Base-by-base conservation (phyloP, 1,140 invertebrate genomes). In the Dinothrombium tinctorium region DNA sequence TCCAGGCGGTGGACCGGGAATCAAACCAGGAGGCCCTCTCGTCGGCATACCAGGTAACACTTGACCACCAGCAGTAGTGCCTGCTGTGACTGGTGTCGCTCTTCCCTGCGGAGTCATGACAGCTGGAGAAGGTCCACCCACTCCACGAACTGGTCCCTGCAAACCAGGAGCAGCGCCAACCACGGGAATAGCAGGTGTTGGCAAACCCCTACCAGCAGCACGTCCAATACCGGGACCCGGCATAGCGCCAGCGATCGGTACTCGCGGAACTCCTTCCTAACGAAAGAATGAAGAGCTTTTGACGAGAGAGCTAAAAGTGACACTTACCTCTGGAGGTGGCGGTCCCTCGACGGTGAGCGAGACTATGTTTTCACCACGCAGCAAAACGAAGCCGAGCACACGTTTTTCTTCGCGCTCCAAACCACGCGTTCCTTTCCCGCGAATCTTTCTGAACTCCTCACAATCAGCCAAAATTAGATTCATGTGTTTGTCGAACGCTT, bases 301-400 rank as follows among this genome's bases (percentile, higher is more conserved):
- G n/a, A n/a, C n/a, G n/a, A n/a, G n/a, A n/a, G n/a, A n/a, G n/a
- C n/a, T n/a, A n/a, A n/a, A n/a, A n/a, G n/a, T n/a, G n/a, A n/a
- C n/a, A n/a, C n/a, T n/a, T n/a, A n/a, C n/a, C n/a, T 98, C 92
- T 25, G 83, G 83, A 35, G 90, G 87, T 6, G 94, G 94, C 8
- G 92, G 89, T 20, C 94, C 94, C 66, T 98, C 90, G 0, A 98
- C 86, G 0, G 89, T 95, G 51, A 99, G 67, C 0, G 89, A 94
- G 1, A 99, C 92, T 43, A 99, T 87, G 53, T 92, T 90, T 59
- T 98, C 87, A 11, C 89, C 94, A 33, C 94, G 66, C 12, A 99
- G 59, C 28, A 99, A 61, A 0, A 99, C 84, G 59, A 99, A 78
- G 17, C 94, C 94, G 12, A 99, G 60, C 1, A 84, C 78, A 52